Base-by-base conservation (phyloP, 2,113 vertebrate genomes). In the Corydoras maculifer region DNA sequence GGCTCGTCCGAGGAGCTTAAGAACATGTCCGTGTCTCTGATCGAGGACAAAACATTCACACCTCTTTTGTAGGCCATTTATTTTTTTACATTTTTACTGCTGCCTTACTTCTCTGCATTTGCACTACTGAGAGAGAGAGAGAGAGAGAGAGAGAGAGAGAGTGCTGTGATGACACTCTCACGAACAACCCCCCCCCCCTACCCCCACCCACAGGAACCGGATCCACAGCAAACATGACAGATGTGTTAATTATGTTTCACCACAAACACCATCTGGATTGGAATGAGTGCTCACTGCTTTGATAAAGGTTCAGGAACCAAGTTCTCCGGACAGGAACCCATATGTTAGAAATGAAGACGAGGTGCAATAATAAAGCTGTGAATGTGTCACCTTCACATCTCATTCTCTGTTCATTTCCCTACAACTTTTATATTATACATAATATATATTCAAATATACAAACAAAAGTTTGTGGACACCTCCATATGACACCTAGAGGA, bases 21-120 rank as follows among this genome's bases (percentile, higher is more conserved):
- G 79, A 95, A 98, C 84, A 88, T 94, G 62, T 90, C 93, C 51
- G 60, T 91, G 76, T 96, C 93, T 54, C 82, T 98, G 71, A 91
- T 96, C 63, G 93, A 98, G 82, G 92, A 97, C 77, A 92, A 89
- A 82, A 91, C 88, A 84, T 96, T 97, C 84, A 80, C 86, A 65
- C 93, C 93, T 1, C 94, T 94, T 90, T 91, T 89, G 74, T 95
- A 91, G 70, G 68, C 71, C 76, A 73, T 57, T 69, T 80, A 77
- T 82, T 82, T 82, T 82, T 80, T 65, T 82, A 78, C 50, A 51
- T 77, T 80, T 74, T 74, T 77, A 77, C 63, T 55, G 74, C 73
- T 80, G 81, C 81, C 81, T 82, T 82, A 80, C 77, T 76, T 68
- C 49, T 49, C 18, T 25, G 18, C 18, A 80, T 90, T 92, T 92